A percentile compares a stretch with the other conserved stretches of the same genome.
phyloP scores from a whole-genome alignment of 2,797 vertebrate species.

The Myotis pilosus region DNA sequence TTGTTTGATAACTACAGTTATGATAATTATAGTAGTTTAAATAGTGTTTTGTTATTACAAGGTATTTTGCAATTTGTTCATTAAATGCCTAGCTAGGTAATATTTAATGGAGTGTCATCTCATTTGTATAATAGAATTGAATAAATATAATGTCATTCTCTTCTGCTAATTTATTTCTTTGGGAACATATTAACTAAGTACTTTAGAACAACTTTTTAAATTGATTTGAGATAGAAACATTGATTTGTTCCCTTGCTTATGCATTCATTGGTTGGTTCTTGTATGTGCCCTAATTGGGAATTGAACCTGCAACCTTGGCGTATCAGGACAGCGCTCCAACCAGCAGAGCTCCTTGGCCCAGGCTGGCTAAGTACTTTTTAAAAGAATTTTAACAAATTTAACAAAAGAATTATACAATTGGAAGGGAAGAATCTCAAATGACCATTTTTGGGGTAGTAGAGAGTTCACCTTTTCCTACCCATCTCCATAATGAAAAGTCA shows the following conservation, averaged over 20 bases:
- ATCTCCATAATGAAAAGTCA: neutral
- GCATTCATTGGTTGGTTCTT: neutral
- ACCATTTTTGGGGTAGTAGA: neutral
- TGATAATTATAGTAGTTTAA: neutral
- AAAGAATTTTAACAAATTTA: neutral
- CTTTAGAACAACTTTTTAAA: neutral
- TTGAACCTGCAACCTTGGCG: neutral
- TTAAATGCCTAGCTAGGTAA: neutral
- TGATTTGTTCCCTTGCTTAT: neutral
- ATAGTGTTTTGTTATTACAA: slow-evolving; percentile 5
- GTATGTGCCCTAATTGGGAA: neutral
- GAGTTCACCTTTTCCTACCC: neutral
- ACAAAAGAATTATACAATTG: neutral
- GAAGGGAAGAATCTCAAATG: neutral
- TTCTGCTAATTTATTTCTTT: slow-evolving; percentile 39
- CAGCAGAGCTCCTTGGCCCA: neutral
- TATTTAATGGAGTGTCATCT: neutral
- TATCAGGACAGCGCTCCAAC: neutral
- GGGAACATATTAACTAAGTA: slow-evolving; percentile 28
- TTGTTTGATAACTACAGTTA: slow-evolving; percentile 7
- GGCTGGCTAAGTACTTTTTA: neutral
- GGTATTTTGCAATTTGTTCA: neutral
- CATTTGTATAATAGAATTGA: neutral
- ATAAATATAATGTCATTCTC: neutral
- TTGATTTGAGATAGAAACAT: neutral